phyloP scores from a whole-genome alignment of 2,888 invertebrate species.

The Synanthedon formicaeformis region DNA sequence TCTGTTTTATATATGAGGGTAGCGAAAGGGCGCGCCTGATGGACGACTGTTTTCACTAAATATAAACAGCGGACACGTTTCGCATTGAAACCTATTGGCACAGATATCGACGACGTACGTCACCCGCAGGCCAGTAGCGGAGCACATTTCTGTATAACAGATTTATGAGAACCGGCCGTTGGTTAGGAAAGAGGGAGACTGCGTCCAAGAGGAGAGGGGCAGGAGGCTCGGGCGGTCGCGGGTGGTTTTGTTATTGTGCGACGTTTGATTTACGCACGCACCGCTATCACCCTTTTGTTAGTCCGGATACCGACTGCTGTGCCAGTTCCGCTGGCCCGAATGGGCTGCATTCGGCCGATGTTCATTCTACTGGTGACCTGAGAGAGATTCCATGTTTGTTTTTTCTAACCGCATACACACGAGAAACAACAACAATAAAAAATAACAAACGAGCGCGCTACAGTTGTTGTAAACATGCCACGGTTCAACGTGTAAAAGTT shows the following conservation, averaged over 20 bases:
- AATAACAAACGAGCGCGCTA: not conserved
- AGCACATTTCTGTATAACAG: constrained; percentile 62
- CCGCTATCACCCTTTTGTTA: constrained; percentile 69
- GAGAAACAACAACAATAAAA: not conserved
- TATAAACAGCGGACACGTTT: constrained; percentile 27
- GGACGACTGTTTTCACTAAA: constrained; percentile 26
- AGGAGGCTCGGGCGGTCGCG: constrained; percentile 38
- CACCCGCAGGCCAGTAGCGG: constrained; percentile 35
- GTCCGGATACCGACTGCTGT: constrained; percentile 61
- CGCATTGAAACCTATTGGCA: constrained; percentile 55
- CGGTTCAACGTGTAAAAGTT: not conserved
- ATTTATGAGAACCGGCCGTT: constrained; percentile 58
- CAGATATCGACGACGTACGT: constrained; percentile 42
- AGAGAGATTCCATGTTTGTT: not conserved
- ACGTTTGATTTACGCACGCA: constrained; percentile 69
- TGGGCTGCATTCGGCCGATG: constrained; percentile 32
- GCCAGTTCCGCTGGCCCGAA: constrained; percentile 51
- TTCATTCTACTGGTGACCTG: not conserved
- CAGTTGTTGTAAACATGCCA: not conserved
- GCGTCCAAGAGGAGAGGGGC: constrained; percentile 35
- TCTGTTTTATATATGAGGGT: constrained; percentile 6
- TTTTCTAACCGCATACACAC: not conserved
- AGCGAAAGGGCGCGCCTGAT: constrained; percentile 26
- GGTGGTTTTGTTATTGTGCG: constrained; percentile 65
- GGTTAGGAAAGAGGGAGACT: constrained; percentile 44